Conservation (phyloP, 92 coral and sea anemone species). For the Nematostella vectensis region DNA sequence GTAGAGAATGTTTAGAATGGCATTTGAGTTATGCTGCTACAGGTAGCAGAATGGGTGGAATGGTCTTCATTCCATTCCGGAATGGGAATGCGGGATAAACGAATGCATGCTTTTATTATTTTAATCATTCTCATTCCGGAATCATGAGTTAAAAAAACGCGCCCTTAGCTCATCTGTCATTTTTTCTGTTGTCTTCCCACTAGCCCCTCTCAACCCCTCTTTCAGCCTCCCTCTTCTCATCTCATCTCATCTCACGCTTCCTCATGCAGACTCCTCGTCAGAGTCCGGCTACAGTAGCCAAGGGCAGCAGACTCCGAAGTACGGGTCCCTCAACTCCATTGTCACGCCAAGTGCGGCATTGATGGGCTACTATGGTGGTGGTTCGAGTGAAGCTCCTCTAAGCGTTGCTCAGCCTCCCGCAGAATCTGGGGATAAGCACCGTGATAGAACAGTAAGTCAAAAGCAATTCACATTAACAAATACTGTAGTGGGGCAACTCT, state of each 20-base stretch:
- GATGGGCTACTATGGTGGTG: slow-evolving; percentile 20
- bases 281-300: slow-evolving; percentile 3
- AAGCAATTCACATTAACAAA: too few species aligned
- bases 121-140: background rate
- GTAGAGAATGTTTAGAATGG: too few species aligned
- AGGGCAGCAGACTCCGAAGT: slow-evolving; percentile 7
- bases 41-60: too few species aligned
- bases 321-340: slow-evolving; percentile 18
- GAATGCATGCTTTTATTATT: background rate
- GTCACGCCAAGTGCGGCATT: slow-evolving; percentile 30
- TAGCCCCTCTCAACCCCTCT: background rate
- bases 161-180: background rate
- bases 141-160: background rate
- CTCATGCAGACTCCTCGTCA: slow-evolving; percentile 13
- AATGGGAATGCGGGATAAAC: background rate
- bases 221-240: too few species aligned
- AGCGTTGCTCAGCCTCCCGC: slow-evolving; percentile 10
- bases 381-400: background rate
- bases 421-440: slow-evolving; percentile 10
- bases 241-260: too few species aligned
- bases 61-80: too few species aligned
- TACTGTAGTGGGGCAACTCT: too few species aligned
- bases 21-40: too few species aligned
- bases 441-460: slow-evolving; percentile 23
- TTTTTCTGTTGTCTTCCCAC: background rate